Conservation (phyloP, 2,888 invertebrate genomes). For the Drepanosiphum platanoidis region DNA sequence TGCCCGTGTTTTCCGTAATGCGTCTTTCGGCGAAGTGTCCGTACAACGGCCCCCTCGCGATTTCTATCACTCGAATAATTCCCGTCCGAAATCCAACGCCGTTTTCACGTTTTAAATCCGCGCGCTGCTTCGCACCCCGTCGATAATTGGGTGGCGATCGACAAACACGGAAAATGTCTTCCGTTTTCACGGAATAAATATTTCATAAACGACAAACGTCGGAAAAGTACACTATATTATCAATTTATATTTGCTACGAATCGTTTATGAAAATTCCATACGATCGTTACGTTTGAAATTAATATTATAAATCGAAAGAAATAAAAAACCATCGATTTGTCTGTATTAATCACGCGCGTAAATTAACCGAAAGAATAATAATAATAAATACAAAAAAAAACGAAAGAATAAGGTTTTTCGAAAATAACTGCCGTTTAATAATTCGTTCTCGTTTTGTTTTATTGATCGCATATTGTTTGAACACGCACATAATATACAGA, state of each 20-base stretch:
- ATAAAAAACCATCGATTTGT: too few species aligned
- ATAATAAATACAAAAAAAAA: too few species aligned
- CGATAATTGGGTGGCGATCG: background rate
- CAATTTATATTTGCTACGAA: background rate
- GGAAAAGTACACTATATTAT: background rate
- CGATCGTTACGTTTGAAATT: too few species aligned
- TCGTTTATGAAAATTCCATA: background rate
- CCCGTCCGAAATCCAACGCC: background rate
- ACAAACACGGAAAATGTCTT: background rate
- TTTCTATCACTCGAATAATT: conserved; percentile 18
- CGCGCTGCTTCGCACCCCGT: background rate
- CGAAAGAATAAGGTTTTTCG: too few species aligned
- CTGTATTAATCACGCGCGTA: too few species aligned
- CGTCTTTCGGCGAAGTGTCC: background rate
- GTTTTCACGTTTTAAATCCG: conserved; percentile 1
- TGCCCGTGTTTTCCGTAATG: background rate
- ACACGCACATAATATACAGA: too few species aligned
- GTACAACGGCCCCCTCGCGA: background rate
- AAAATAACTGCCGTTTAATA: too few species aligned
- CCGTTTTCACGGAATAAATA: background rate
- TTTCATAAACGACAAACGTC: background rate
- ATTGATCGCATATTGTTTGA: too few species aligned
- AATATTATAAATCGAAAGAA: too few species aligned
- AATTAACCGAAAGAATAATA: too few species aligned
- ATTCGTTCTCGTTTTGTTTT: too few species aligned